These are phyloP conservation scores for Loriculus beryllinus DNA, from an alignment of 2,797 vertebrate species.

Conservation along the genomic window DNA sequence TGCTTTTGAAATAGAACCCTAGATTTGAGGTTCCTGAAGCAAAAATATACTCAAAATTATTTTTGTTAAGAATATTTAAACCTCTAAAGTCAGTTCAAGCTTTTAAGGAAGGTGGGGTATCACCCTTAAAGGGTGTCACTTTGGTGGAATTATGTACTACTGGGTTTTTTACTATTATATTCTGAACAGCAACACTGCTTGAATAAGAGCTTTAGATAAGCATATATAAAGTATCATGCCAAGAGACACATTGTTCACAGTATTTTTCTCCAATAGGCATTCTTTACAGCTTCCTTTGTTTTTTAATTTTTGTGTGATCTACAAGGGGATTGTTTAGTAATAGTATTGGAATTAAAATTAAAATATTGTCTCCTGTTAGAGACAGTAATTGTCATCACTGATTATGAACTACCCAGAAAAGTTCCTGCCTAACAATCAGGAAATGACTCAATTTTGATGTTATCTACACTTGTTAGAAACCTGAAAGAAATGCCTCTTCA, in stretches of 20 bases:
- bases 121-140: neutral
- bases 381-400: constrained; percentile 4
- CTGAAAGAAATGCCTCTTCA: neutral
- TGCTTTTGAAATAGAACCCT: neutral
- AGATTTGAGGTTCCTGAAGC: neutral
- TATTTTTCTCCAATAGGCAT: neutral
- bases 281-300: neutral
- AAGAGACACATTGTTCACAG: neutral
- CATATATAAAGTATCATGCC: neutral
- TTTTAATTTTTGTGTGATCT: neutral
- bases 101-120: neutral
- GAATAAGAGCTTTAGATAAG: neutral
- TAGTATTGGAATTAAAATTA: neutral
- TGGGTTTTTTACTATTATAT: neutral
- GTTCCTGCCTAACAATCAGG: neutral
- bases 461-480: neutral
- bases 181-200: neutral
- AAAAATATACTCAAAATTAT: neutral
- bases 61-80: neutral
- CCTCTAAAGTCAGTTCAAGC: neutral
- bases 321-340: neutral
- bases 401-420: neutral
- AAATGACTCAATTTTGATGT: neutral
- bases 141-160: neutral
- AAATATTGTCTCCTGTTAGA: neutral